Conservation (phyloP, 2,888 invertebrate genomes). For the Agrotis segetum region DNA sequence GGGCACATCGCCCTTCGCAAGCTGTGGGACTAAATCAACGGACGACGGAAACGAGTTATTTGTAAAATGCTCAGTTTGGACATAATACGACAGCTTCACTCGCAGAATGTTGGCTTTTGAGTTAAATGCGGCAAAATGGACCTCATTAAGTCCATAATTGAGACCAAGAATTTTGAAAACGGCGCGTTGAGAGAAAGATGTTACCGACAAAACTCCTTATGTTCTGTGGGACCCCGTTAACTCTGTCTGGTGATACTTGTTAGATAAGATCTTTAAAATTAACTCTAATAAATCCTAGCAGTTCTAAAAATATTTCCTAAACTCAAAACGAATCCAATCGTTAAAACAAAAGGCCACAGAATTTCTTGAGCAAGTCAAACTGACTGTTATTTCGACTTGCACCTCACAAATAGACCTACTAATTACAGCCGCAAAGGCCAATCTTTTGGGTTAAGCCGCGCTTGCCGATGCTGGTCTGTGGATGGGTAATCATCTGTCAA, state of each 20-base stretch:
- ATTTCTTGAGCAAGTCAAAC: too few relatives aligned
- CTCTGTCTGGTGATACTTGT: neutral
- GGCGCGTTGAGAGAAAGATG: conserved; percentile 10
- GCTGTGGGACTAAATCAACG: conserved; percentile 54
- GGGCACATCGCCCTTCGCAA: conserved; percentile 54
- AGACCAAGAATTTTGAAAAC: conserved; percentile 47
- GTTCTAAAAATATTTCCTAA: too few relatives aligned
- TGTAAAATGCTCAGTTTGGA: conserved; percentile 56
- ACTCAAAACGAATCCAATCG: too few relatives aligned
- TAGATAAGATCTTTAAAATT: too few relatives aligned
- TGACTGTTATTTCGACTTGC: neutral
- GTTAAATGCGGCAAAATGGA: conserved; percentile 43
- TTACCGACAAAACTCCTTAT: neutral
- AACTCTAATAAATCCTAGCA: too few relatives aligned
- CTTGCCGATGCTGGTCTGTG: too few relatives aligned
- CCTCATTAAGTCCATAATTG: conserved; percentile 58
- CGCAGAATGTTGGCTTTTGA: conserved; percentile 42
- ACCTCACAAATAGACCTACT: neutral
- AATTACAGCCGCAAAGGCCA: too few relatives aligned
- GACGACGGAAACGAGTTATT: conserved; percentile 57
- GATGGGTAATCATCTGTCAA: too few relatives aligned
- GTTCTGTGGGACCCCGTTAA: neutral
- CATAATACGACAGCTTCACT: conserved; percentile 50
- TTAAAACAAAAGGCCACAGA: too few relatives aligned
- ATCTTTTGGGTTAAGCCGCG: too few relatives aligned